A percentile compares a stretch with the other conserved stretches of the same genome.
phyloP scores from a whole-genome alignment of 2,113 vertebrate genomes.

The Vanacampus margaritifer region DNA sequence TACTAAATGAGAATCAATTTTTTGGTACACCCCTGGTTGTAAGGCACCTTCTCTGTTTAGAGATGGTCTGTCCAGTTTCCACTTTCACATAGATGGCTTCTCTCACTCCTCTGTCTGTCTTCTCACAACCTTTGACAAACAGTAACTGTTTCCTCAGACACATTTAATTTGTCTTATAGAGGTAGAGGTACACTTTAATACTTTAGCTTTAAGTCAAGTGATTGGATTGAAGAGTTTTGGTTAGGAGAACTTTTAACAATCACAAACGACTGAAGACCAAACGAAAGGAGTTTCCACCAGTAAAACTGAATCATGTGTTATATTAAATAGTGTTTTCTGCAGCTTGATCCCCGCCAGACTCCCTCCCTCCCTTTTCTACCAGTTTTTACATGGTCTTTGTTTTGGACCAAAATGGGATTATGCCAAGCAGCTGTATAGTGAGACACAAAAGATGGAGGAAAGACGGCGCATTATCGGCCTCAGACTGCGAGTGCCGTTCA shows the following conservation, averaged over 20 bases:
- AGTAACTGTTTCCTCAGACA: background rate
- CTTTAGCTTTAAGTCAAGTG: background rate
- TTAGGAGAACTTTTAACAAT: background rate
- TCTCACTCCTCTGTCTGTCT: too few relatives aligned
- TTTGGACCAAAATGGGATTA: conserved; percentile 28
- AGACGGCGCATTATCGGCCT: conserved; percentile 54
- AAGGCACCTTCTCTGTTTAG: too few relatives aligned
- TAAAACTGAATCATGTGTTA: background rate
- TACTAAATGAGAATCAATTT: too few relatives aligned
- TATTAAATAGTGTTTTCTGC: background rate
- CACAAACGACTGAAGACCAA: background rate
- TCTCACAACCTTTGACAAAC: too few relatives aligned
- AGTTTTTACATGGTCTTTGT: conserved; percentile 15
- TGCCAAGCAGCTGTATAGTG: conserved; percentile 53
- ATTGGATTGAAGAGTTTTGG: background rate
- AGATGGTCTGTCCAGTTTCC: too few relatives aligned
- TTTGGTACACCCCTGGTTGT: too few relatives aligned
- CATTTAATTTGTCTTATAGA: background rate
- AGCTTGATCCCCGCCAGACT: background rate
- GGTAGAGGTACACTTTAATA: background rate
- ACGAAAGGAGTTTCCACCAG: background rate
- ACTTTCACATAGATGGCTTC: too few relatives aligned
- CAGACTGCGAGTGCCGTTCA: conserved; percentile 48
- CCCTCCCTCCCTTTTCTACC: background rate
- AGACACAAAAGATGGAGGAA: conserved; percentile 48